A percentile compares a stretch with the other conserved stretches of the same genome.
Conservation (phyloP, 2,888 invertebrate species). For the Nymphalis polychloros region DNA sequence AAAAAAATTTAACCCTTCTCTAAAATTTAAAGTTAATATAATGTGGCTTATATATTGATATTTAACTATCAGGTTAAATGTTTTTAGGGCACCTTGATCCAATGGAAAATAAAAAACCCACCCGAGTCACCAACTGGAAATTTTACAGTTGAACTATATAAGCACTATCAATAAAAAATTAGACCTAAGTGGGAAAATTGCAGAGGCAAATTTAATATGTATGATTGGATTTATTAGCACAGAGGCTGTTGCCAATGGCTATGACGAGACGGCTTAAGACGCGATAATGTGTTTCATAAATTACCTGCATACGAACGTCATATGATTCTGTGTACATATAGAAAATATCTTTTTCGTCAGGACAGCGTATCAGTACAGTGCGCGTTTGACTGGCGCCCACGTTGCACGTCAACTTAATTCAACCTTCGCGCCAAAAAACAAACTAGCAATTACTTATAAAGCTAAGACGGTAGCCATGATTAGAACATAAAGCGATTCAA, state of each 20-base stretch:
- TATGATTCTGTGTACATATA: slow-evolving; percentile 15
- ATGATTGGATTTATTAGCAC: not conserved
- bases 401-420: slow-evolving; percentile 45
- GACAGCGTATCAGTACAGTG: slow-evolving; percentile 44
- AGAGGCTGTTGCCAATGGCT: slow-evolving; percentile 1
- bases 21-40: no score
- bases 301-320: slow-evolving; percentile 12
- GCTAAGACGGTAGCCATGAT: slow-evolving; percentile 46
- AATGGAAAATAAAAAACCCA: no score
- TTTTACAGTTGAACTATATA: no score
- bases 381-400: slow-evolving; percentile 49
- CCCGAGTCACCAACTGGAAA: no score
- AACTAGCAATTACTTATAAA: slow-evolving; percentile 40
- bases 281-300: slow-evolving; percentile 11
- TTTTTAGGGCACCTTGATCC: no score
- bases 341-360: slow-evolving; percentile 18
- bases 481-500: slow-evolving; percentile 42
- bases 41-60: no score
- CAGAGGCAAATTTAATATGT: not conserved
- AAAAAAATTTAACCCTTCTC: no score
- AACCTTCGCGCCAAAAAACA: slow-evolving; percentile 37
- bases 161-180: not conserved
- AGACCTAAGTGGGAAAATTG: not conserved
- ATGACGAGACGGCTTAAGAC: slow-evolving; percentile 7
- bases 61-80: no score